Conservation (phyloP, 1,140 invertebrate genomes). For the Drosophila sucinea region DNA sequence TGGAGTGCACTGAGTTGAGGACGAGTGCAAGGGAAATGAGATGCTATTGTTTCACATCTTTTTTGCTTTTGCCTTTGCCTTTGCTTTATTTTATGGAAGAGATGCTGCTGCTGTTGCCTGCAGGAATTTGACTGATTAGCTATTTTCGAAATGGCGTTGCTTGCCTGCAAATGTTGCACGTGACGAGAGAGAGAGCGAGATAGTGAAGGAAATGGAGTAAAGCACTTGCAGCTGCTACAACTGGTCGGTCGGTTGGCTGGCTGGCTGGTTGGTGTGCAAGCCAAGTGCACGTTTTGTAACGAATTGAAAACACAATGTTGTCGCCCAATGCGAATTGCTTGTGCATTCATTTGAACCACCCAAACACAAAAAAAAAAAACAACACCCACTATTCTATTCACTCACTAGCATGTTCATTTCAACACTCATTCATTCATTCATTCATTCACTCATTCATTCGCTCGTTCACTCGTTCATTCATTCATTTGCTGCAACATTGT, state of each 20-base stretch:
- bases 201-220: background rate
- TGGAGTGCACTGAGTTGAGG: background rate
- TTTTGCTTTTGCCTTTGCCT: conserved; percentile 26
- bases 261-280: conserved; percentile 32
- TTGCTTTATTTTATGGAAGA: conserved; percentile 20
- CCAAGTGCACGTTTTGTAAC: conserved; percentile 62
- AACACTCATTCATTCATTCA: conserved; percentile 42
- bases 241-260: conserved; percentile 12
- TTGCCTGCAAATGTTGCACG: conserved; percentile 66
- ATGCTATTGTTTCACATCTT: conserved; percentile 38
- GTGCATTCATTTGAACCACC: conserved; percentile 37
- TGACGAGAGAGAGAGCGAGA: conserved; percentile 35
- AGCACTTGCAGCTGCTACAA: conserved; percentile 10
- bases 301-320: conserved; percentile 67
- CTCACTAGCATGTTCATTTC: conserved; percentile 24
- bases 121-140: conserved; percentile 77
- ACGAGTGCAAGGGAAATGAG: background rate
- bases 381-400: conserved; percentile 28
- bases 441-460: conserved; percentile 35
- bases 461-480: conserved; percentile 29
- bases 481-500: conserved; percentile 76
- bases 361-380: background rate
- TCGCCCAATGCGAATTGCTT: conserved; percentile 33
- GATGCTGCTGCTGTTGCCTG: conserved; percentile 22
- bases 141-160: conserved; percentile 65